Evolutionary conservation across 2,888 invertebrate genomes (phyloP).

Genomic region (Nematopogon swammerdamellus): DNA sequence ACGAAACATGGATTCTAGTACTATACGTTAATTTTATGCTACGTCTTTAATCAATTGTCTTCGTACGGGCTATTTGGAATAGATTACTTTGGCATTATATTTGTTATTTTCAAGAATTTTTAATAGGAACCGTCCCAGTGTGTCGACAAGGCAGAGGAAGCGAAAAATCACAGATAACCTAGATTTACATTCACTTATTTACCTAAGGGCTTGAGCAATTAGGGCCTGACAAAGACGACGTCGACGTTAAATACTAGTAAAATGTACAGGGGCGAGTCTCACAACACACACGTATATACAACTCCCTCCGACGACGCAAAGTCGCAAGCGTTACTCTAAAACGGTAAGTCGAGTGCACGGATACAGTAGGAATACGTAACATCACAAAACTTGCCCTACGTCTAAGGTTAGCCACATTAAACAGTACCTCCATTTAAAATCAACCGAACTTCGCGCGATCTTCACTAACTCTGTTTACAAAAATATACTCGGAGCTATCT

Average conservation of each 20-base stretch:
- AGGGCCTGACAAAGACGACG: conserved; percentile 9
- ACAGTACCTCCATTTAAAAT: no score
- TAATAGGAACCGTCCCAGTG: conserved; percentile 1
- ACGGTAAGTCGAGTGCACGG: background rate
- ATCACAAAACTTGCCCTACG: background rate
- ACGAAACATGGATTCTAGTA: no score
- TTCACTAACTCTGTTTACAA: background rate
- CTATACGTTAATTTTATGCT: no score
- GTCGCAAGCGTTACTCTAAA: conserved; percentile 31
- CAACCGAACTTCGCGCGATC: background rate
- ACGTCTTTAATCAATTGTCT: no score
- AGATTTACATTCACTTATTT: conserved; percentile 6
- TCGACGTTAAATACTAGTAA: no score
- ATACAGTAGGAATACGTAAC: background rate
- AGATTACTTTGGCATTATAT: no score
- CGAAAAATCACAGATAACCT: conserved; percentile 1
- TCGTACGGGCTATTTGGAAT: no score
- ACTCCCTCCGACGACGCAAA: conserved; percentile 30
- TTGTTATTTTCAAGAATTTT: no score
- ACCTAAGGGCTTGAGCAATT: conserved; percentile 34
- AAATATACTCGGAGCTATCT: conserved; percentile 18
- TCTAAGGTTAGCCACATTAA: no score
- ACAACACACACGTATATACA: conserved; percentile 19
- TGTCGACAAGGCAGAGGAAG: background rate
- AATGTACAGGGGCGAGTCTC: no score